Conservation (phyloP, 2,797 vertebrate species). For the Leptoclinus maculatus region DNA sequence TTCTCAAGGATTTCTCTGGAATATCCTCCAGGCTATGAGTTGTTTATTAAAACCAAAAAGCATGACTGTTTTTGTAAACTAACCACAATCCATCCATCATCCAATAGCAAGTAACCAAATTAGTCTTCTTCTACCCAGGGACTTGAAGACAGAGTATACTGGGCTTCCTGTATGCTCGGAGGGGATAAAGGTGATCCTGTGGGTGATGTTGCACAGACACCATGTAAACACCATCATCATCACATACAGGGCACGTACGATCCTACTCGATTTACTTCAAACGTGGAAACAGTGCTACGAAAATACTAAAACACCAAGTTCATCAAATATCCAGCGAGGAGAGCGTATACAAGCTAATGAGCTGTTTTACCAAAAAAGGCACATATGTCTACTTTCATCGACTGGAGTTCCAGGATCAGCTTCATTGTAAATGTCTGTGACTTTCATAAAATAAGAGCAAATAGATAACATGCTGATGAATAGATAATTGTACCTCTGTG, state of each 20-base stretch:
- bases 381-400: not conserved
- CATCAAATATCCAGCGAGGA: not conserved
- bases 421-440: constrained; percentile 34
- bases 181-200: constrained; percentile 57
- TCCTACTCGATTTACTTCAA: constrained; percentile 19
- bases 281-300: not conserved
- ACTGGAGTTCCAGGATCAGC: constrained; percentile 1
- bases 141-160: constrained; percentile 49
- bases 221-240: constrained; percentile 40
- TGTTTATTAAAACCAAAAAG: constrained; percentile 74
- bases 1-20: constrained; percentile 36
- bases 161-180: constrained; percentile 48
- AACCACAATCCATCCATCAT: constrained; percentile 74
- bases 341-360: not conserved
- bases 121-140: constrained; percentile 51
- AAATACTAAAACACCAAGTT: constrained; percentile 17
- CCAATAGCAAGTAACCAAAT: constrained; percentile 57
- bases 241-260: constrained; percentile 35
- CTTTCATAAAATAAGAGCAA: constrained; percentile 4
- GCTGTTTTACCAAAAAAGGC: constrained; percentile 4
- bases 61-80: constrained; percentile 68
- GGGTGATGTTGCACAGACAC: constrained; percentile 70
- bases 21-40: constrained; percentile 58
- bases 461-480: constrained; percentile 62
- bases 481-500: constrained; percentile 62